A percentile compares a stretch with the other conserved stretches of the same genome.
These are phyloP conservation scores for Yoshiicerus persimilis DNA, from an alignment of 1,140 invertebrate species.

Conservation along the genomic window DNA sequence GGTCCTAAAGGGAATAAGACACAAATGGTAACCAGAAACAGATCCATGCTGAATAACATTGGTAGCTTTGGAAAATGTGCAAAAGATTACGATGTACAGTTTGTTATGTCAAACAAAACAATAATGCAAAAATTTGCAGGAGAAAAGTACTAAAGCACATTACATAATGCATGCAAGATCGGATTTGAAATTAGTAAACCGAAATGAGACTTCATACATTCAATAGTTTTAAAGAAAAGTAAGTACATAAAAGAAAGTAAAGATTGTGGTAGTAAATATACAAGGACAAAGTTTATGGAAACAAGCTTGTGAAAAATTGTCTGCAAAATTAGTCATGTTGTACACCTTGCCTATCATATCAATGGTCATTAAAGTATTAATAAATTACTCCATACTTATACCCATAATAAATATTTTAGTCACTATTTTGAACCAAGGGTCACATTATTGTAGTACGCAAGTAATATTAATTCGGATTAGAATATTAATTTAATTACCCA, in stretches of 20 bases:
- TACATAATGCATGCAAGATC: neutral
- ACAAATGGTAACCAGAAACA: neutral
- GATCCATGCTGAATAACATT: neutral
- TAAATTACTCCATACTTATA: no score
- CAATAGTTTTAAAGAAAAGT: neutral
- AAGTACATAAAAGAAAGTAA: no score
- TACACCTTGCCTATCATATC: neutral
- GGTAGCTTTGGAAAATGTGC: neutral
- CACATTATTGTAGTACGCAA: no score
- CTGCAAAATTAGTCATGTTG: neutral
- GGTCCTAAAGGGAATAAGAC: neutral
- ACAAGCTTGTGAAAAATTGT: neutral
- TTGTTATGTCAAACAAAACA: no score
- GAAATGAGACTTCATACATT: neutral
- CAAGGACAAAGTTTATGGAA: neutral
- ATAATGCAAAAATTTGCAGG: no score
- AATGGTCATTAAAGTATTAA: neutral
- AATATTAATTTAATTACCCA: conserved; percentile 41
- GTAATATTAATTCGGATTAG: conserved; percentile 9
- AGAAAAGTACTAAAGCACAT: neutral
- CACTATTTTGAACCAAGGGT: no score
- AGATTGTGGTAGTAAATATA: no score
- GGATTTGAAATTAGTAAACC: neutral
- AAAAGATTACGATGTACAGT: no score
- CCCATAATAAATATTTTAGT: no score